Conservation (phyloP, 37 sponge, comb jelly and placozoan genomes). For the Oopsacas minuta region DNA sequence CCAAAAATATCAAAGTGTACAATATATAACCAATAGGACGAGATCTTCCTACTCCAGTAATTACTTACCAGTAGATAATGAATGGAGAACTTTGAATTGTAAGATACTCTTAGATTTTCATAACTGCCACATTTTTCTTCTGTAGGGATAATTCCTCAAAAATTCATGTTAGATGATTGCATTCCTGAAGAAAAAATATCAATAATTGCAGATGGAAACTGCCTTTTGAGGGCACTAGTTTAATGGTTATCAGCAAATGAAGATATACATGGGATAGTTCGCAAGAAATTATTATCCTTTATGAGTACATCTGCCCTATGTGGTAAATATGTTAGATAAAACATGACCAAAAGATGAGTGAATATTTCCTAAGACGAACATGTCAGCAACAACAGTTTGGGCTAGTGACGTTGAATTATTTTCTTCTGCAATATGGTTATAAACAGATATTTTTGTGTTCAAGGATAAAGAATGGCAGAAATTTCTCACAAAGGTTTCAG, state of each 20-base stretch:
- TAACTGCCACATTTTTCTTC: background rate
- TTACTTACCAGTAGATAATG: background rate
- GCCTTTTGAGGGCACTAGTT: background rate
- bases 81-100: slow-evolving; percentile 8
- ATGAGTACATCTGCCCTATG: background rate
- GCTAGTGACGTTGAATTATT: slow-evolving; percentile 1
- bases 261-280: background rate
- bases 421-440: background rate
- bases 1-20: background rate
- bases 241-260: background rate
- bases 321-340: background rate
- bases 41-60: background rate
- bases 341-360: background rate
- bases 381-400: slow-evolving; percentile 1
- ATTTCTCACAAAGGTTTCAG: slow-evolving; percentile 13
- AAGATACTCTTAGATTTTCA: slow-evolving; percentile 5
- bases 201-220: background rate
- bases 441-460: slow-evolving; percentile 12
- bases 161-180: too few species aligned
- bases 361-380: background rate
- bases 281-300: background rate
- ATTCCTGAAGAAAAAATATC: background rate
- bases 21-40: background rate
- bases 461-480: slow-evolving; percentile 8
- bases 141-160: too few species aligned